phyloP scores from a whole-genome alignment of 2,888 invertebrate genomes.

The Tortricodes alternella region DNA sequence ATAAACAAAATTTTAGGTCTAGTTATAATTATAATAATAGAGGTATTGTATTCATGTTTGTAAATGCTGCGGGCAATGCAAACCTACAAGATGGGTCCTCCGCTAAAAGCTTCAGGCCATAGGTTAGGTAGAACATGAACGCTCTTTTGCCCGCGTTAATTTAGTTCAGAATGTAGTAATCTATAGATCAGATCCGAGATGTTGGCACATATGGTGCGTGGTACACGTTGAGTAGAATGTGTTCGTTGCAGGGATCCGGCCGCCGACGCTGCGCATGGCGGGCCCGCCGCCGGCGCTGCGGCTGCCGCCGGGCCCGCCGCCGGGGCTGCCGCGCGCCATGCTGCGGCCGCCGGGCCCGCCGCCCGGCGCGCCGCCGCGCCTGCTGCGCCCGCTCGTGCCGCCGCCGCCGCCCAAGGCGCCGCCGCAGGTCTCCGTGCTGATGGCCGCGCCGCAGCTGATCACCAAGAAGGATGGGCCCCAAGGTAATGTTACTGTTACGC shows the following conservation, averaged over 20 bases:
- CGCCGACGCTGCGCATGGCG: constrained; percentile 42
- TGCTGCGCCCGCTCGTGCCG: constrained; percentile 82
- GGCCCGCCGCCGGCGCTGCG: constrained; percentile 50
- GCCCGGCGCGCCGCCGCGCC: constrained; percentile 86
- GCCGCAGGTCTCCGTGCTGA: constrained; percentile 86
- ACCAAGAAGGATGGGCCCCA: constrained; percentile 86
- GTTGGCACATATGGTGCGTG: no score
- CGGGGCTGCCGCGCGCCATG: constrained; percentile 73
- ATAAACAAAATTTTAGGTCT: no score
- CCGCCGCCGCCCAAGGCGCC: constrained; percentile 70
- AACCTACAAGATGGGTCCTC: no score
- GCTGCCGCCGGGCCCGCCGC: constrained; percentile 82
- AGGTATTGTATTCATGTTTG: no score
- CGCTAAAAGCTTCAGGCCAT: no score
- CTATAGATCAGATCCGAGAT: no score
- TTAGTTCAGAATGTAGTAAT: no score
- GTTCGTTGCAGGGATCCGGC: constrained; percentile 53
- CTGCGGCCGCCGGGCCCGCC: constrained; percentile 84
- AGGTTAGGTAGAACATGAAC: no score
- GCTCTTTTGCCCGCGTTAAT: no score
- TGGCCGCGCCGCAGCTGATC: constrained; percentile 92
- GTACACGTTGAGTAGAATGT: no score
- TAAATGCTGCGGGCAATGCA: no score
- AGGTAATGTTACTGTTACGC: constrained; percentile 42
- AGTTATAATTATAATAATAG: no score